Evolutionary conservation across 1,140 invertebrate species (phyloP).

Genomic region (Chelonus insularis): DNA sequence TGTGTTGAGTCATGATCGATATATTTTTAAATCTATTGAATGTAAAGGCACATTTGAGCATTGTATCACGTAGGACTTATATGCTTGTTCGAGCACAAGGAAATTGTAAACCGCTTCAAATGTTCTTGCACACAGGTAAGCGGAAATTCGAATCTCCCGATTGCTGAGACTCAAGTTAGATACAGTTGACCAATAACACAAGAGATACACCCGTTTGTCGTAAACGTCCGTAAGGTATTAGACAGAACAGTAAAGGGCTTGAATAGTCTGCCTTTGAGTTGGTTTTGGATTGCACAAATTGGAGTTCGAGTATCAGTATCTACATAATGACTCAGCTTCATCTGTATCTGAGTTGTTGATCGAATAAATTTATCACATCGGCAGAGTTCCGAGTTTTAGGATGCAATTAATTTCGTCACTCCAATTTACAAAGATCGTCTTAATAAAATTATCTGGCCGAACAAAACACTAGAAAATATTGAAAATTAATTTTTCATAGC

Average conservation of each 20-base stretch:
- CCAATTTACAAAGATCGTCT: no score
- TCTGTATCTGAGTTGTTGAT: slow-evolving; percentile 8
- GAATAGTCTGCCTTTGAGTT: slow-evolving; percentile 22
- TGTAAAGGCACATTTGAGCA: slow-evolving; percentile 5
- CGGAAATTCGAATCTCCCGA: not conserved
- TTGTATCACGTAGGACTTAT: slow-evolving; percentile 18
- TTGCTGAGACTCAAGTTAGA: slow-evolving; percentile 9
- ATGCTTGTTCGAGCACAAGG: slow-evolving; percentile 18
- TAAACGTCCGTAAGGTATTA: slow-evolving; percentile 12
- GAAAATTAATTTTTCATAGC: no score
- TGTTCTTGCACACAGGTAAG: slow-evolving; percentile 16
- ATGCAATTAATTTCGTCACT: slow-evolving; percentile 18
- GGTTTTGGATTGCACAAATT: slow-evolving; percentile 27
- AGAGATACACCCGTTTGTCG: slow-evolving; percentile 21
- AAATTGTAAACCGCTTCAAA: slow-evolving; percentile 10
- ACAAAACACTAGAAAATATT: no score
- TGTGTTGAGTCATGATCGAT: no score
- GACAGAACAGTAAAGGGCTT: not conserved
- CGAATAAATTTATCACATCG: not conserved
- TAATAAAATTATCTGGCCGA: no score
- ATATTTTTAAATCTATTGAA: no score
- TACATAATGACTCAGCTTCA: slow-evolving; percentile 35
- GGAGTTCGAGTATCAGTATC: slow-evolving; percentile 32
- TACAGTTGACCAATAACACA: slow-evolving; percentile 26
- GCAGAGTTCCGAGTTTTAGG: not conserved